Evolutionary conservation across 1,140 invertebrate species (phyloP).

Genomic region (Penaeus chinensis): DNA sequence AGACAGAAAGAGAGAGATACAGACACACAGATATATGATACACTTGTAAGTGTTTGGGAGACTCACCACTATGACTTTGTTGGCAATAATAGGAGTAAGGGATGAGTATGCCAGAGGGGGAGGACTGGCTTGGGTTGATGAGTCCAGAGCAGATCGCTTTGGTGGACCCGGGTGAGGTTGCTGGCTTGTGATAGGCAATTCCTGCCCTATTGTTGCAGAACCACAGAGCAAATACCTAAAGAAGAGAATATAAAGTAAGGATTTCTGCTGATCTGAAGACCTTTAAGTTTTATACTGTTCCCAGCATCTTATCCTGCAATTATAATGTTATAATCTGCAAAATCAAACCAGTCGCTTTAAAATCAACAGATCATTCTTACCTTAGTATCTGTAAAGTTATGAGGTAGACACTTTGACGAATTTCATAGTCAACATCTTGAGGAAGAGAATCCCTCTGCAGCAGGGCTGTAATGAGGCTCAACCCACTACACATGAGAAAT

Average conservation of each 20-base stretch:
- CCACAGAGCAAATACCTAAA: constrained; percentile 41
- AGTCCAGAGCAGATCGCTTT: constrained; percentile 63
- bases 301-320: neutral
- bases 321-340: neutral
- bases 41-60: neutral
- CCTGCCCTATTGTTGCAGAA: constrained; percentile 38
- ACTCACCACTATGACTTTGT: constrained; percentile 37
- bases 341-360: neutral
- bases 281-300: no score
- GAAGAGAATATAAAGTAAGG: neutral
- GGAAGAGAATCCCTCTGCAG: constrained; percentile 70
- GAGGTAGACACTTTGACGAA: constrained; percentile 71
- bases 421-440: constrained; percentile 70
- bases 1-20: neutral
- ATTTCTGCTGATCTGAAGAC: neutral
- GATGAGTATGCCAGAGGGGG: constrained; percentile 20
- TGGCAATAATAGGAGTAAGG: constrained; percentile 47
- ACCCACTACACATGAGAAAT: constrained; percentile 70
- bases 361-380: constrained; percentile 58
- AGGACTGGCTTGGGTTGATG: constrained; percentile 38
- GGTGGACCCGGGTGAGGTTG: constrained; percentile 60
- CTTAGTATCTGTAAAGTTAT: constrained; percentile 71
- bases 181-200: constrained; percentile 40
- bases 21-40: neutral
- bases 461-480: constrained; percentile 69